Percentiles rank a stretch among this genome's conserved stretches.
These are phyloP conservation scores for Vulpes vulpes DNA, from an alignment of 2,113 vertebrate genomes.

Conservation along the genomic window DNA sequence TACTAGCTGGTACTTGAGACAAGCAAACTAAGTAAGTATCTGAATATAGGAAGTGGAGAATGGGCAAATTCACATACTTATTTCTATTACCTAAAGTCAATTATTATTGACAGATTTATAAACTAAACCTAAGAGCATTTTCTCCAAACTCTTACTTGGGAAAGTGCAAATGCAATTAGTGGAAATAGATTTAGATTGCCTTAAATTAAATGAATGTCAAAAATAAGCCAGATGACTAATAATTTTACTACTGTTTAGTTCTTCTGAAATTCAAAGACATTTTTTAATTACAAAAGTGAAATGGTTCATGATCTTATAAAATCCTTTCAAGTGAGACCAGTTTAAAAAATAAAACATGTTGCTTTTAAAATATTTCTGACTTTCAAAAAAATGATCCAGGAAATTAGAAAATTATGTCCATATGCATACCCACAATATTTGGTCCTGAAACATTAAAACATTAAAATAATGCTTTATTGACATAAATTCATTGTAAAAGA, in stretches of 20 bases:
- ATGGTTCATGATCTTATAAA: neutral
- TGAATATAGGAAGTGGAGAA: neutral
- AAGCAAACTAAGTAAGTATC: neutral
- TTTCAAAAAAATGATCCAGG: conserved; percentile 31
- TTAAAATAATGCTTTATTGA: neutral
- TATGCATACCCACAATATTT: neutral
- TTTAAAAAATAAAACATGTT: conserved; percentile 50
- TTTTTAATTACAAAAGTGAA: conserved; percentile 71
- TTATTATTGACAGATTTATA: conserved; percentile 28
- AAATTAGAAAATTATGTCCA: conserved; percentile 62
- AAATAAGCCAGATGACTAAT: conserved; percentile 54
- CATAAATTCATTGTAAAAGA: conserved; percentile 46
- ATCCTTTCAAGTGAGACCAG: conserved; percentile 12
- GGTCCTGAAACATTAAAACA: conserved; percentile 43
- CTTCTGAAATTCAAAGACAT: conserved; percentile 62
- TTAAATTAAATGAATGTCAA: conserved; percentile 48
- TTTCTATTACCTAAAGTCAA: conserved; percentile 43
- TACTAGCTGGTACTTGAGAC: neutral
- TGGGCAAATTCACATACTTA: neutral
- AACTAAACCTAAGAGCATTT: conserved; percentile 39
- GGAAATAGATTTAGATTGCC: neutral
- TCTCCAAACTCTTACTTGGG: neutral
- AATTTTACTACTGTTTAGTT: conserved; percentile 46
- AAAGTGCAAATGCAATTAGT: conserved; percentile 11
- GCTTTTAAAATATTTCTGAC: conserved; percentile 51